Base-by-base conservation (phyloP, 1,140 invertebrate genomes). In the Bombus haemorrhoidalis region DNA sequence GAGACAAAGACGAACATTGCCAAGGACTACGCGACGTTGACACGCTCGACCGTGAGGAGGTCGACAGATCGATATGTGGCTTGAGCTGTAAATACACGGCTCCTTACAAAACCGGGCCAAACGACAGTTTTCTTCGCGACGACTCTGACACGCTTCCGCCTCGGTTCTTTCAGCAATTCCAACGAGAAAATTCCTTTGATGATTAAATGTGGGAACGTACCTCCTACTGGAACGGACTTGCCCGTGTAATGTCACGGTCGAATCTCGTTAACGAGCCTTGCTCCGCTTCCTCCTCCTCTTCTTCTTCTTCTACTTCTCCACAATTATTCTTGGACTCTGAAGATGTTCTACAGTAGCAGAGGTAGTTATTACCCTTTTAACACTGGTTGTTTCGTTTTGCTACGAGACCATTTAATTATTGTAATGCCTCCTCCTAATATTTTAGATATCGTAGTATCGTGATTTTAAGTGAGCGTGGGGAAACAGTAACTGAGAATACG, bases 41-140 rank as follows among this genome's bases (percentile, higher is more conserved):
- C 74, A 72, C 64, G 53, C 39, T 77, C n/a, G 80, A 28, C 32
- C 37, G 41, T 53, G 22, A 22, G 22, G 64, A 83, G 81, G 64
- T 77, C 81, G 39, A 43, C 47, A 66, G 81, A 86, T 86, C 85
- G 85, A 86, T 86, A 86, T 86, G 78, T n/a, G 47, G 62, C 84
- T 84, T 66, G 59, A 81, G 72, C 71, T 22, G 79, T 76, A 69
- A 83, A 78, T 34, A 68, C 9, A 37, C 32, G 32, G 34, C 18
- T 68, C 34, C 34, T 68, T 37, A 37, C 66, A 9, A 68, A 68
- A 68, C 34, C 72, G 18, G 84, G 79, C 64, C 84, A 76, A 84
- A 82, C 71, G 53, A 75, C 62, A 71, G 80, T 82, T 82, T 83
- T 77, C 81, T 83, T 83, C 72, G 37, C 43, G n/a, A 37, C 74